phyloP scores from a whole-genome alignment of 2,888 invertebrate species.

The Oligia fasciuncula region DNA sequence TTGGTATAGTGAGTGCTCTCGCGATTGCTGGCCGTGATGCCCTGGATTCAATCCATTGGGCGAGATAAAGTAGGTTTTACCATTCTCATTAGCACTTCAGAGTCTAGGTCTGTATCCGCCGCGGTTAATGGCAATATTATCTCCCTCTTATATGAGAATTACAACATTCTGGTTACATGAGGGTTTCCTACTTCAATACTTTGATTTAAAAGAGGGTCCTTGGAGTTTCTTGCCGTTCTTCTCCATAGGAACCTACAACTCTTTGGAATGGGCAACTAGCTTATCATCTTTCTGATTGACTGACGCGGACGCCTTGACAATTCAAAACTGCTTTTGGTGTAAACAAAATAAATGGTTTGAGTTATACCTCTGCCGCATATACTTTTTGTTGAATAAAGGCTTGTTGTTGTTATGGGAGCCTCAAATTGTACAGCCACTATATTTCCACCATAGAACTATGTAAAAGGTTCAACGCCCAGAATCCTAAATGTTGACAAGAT shows the following conservation, averaged over 20 bases:
- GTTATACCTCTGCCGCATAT: too few relatives aligned
- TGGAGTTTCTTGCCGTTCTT: neutral
- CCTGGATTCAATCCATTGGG: neutral
- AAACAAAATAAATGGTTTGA: neutral
- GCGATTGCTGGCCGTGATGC: neutral
- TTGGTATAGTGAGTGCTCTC: neutral
- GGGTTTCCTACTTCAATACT: neutral
- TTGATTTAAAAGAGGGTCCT: neutral
- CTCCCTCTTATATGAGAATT: neutral
- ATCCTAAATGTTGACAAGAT: slow-evolving; percentile 56
- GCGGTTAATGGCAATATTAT: neutral
- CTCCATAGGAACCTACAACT: neutral
- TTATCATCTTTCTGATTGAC: neutral
- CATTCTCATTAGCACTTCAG: too few relatives aligned
- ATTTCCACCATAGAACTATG: slow-evolving; percentile 17
- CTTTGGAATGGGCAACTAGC: neutral
- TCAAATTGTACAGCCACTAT: neutral
- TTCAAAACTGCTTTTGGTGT: neutral
- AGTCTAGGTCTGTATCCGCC: neutral
- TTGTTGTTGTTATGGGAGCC: neutral
- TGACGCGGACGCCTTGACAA: neutral
- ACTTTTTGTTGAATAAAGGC: neutral
- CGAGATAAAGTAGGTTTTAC: neutral
- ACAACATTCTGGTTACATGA: neutral
- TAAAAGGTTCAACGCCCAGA: slow-evolving; percentile 44